A percentile compares a stretch with the other conserved stretches of the same genome.
Conservation (phyloP, 2,888 invertebrate species). For the Microctonus aethiopoides region DNA sequence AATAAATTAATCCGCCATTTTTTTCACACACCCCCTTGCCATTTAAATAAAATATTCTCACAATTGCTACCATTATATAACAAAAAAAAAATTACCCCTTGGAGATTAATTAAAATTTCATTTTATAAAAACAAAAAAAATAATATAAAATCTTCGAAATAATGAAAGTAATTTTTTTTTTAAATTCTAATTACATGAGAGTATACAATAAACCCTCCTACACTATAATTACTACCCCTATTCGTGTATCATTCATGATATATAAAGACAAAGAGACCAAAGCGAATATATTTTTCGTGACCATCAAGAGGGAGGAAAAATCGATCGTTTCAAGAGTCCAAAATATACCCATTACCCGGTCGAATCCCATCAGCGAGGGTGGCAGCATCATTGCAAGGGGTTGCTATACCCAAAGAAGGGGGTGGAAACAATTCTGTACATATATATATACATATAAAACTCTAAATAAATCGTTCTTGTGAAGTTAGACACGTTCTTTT, state of each 20-base stretch:
- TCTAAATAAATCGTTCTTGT: background rate
- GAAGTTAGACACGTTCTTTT: background rate
- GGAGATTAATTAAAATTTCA: background rate
- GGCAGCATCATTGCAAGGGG: background rate
- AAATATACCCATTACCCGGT: background rate
- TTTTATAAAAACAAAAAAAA: background rate
- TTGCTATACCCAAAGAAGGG: background rate
- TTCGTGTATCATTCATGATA: background rate
- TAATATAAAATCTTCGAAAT: too few species aligned
- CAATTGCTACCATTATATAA: background rate
- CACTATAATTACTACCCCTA: background rate
- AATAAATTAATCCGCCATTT: slow-evolving; percentile 49
- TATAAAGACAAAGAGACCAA: background rate
- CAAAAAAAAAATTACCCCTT: background rate
- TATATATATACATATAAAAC: background rate
- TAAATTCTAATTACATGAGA: too few species aligned
- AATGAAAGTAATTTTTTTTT: too few species aligned
- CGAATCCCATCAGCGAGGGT: background rate
- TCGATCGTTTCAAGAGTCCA: background rate
- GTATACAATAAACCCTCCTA: too few species aligned
- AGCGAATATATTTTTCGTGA: background rate
- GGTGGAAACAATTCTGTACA: background rate
- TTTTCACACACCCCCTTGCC: background rate
- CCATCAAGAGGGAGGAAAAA: background rate
- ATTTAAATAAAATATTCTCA: slow-evolving; percentile 48